These are phyloP conservation scores for Acromyrmex echinatior DNA, from an alignment of 1,140 invertebrate genomes.

Conservation along the genomic window DNA sequence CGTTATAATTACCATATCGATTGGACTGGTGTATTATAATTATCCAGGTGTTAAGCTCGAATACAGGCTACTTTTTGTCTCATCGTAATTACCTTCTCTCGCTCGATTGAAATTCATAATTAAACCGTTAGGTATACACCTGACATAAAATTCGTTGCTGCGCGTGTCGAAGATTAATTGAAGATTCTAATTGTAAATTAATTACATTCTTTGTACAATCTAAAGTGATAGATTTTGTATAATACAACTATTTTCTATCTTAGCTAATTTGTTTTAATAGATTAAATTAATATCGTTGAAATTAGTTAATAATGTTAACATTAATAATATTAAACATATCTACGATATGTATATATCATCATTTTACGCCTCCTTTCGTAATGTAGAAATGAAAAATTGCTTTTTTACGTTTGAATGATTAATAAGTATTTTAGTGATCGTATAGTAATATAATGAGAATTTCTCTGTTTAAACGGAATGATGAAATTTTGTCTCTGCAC, in stretches of 20 bases:
- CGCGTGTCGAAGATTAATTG: constrained; percentile 36
- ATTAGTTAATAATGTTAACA: too few relatives aligned
- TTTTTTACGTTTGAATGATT: background rate
- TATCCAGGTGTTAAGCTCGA: constrained; percentile 32
- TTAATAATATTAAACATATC: background rate
- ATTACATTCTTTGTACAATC: background rate
- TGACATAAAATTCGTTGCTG: constrained; percentile 39
- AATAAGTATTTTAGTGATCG: background rate
- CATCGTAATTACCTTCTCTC: constrained; percentile 56
- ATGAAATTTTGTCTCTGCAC: constrained; percentile 25
- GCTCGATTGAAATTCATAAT: constrained; percentile 60
- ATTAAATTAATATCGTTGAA: background rate
- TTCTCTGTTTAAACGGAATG: constrained; percentile 24
- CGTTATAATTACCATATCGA: constrained; percentile 62
- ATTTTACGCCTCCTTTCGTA: background rate
- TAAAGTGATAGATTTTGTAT: background rate
- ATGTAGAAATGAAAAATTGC: background rate
- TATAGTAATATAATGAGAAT: constrained; percentile 11
- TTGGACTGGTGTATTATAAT: constrained; percentile 39
- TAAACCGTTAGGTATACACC: constrained; percentile 40
- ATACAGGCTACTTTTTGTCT: constrained; percentile 47
- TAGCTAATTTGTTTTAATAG: background rate
- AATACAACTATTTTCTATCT: background rate
- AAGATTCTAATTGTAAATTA: constrained; percentile 39
- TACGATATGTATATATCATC: background rate